Evolutionary conservation across 2,797 vertebrate species (phyloP).

Genomic region (Helicolenus hilgendorfi): DNA sequence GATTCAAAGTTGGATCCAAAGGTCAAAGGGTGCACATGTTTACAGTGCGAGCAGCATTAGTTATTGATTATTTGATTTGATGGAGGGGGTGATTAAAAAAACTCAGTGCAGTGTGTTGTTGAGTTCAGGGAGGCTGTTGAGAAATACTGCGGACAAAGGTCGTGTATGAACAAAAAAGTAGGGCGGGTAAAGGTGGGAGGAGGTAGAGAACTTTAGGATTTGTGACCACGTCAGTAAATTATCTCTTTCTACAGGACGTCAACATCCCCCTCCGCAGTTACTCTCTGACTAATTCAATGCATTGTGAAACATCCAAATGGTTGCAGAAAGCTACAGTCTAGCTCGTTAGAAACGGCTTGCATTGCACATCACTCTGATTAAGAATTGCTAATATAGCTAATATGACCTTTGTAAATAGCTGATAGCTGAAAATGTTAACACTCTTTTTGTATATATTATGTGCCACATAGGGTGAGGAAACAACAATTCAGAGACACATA

Average conservation of each 20-base stretch:
- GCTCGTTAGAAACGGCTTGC: background rate
- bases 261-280: background rate
- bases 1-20: conserved; percentile 46
- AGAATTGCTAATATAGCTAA: background rate
- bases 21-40: conserved; percentile 61
- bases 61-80: conserved; percentile 65
- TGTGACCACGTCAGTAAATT: background rate
- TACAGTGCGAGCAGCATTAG: conserved; percentile 13
- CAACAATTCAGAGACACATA: background rate
- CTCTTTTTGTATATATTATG: background rate
- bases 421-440: background rate
- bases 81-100: conserved; percentile 49
- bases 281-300: background rate
- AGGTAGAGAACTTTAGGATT: background rate
- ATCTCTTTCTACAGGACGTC: background rate
- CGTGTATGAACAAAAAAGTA: background rate
- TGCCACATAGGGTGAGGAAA: background rate
- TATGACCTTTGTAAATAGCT: background rate
- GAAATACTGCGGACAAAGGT: conserved; percentile 70
- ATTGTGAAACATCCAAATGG: background rate
- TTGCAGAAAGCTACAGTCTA: background rate
- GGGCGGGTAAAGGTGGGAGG: background rate
- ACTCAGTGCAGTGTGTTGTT: conserved; percentile 11
- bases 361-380: background rate
- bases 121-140: conserved; percentile 21